Percentiles rank a stretch among this genome's conserved stretches.
phyloP scores from a whole-genome alignment of 2,888 invertebrate genomes.

The Periphyllus acericola region DNA sequence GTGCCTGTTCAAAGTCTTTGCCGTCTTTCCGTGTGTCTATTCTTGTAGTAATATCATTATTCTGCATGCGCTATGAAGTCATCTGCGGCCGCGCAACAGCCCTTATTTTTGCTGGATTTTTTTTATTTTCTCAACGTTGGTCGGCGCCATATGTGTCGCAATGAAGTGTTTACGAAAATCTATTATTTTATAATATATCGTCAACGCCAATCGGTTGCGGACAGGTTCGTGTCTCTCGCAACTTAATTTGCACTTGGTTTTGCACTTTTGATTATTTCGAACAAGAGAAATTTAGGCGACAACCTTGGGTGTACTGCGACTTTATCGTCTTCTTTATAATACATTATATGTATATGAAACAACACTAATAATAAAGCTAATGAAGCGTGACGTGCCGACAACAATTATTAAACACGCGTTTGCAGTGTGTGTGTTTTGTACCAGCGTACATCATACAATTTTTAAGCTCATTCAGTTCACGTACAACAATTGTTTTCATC shows the following conservation, averaged over 20 bases:
- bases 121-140: neutral
- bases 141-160: neutral
- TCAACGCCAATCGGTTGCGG: neutral
- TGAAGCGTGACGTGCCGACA: constrained; percentile 37
- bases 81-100: neutral
- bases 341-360: constrained; percentile 6
- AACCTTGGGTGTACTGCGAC: neutral
- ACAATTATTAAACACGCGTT: neutral
- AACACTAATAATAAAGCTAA: constrained; percentile 43
- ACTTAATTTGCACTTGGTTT: neutral
- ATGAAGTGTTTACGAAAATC: neutral
- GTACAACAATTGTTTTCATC: no score
- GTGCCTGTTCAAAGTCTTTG: no score
- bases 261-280: neutral
- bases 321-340: constrained; percentile 10
- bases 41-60: no score
- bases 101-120: no score
- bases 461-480: no score
- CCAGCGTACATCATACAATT: no score
- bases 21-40: no score
- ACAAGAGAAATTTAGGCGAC: neutral
- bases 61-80: neutral
- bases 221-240: neutral
- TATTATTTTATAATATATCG: neutral
- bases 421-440: neutral